Evolutionary conservation across 2,113 vertebrate genomes (phyloP), one percentile per base, ranked within the genome.

Genomic region (Corythoichthys haematopterus): DNA sequence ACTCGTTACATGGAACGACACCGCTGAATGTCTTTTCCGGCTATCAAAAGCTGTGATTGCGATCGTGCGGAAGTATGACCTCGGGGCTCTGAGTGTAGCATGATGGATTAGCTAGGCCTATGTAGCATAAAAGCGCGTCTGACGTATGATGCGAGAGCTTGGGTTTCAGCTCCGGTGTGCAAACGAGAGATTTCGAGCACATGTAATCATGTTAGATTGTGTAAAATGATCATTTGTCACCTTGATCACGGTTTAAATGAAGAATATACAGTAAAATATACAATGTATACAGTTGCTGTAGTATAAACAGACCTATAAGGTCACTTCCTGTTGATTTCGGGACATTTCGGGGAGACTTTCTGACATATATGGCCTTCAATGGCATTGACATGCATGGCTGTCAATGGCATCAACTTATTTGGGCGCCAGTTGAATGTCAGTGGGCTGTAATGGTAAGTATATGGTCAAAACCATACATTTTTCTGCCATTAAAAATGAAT

Each of bases 61-160:
- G 9, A 65, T 67, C 68, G 66, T 62, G 70, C 4, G 8, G 76
- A 64, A 33, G 6, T 51, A 62, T 72, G 43, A 69, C 78, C 70
- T 4, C 11, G 28, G 0, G 64, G 81, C 73, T 72, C 55, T 37
- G 38, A 57, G 48, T 8, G 52, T 51, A 38, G 53, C 59, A 50
- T 47, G n/a, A 9, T 6, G 20, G 63, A 58, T 73, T 67, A 38
- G 45, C 63, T 50, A 52, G 76, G 61, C 69, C 76, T 79, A 75
- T 5, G 76, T 53, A 62, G 58, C 73, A 59, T 82, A 62, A 83
- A 75, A 52, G 20, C 71, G 63, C 56, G 65, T 51, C 40, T 53
- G 71, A 70, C 66, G 64, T 50, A 9, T 47, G 59, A 59, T 67
- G 46, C 9, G 5, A 50, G 59, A 28, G 56, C 7, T 64, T 62